Evolutionary conservation across 2,113 vertebrate genomes (phyloP).

Genomic region (Abramis brama): DNA sequence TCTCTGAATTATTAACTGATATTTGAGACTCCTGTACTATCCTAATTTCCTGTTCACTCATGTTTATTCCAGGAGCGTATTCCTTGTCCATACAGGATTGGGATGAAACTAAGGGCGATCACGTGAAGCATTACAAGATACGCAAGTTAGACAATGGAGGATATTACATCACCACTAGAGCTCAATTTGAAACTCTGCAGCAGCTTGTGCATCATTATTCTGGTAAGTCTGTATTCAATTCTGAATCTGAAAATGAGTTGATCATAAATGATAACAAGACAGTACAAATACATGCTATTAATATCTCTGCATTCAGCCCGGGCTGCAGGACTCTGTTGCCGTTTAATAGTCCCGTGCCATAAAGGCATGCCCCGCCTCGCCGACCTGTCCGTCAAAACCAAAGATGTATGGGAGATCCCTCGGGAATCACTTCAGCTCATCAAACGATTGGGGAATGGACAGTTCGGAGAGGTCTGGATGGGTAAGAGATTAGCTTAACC

Average conservation of each 20-base stretch:
- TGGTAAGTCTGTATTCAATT: slow-evolving; percentile 75
- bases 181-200: slow-evolving; percentile 97
- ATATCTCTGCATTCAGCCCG: slow-evolving; percentile 78
- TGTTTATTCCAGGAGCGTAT: slow-evolving; percentile 86
- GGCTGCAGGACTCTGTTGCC: slow-evolving; percentile 97
- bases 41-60: not conserved
- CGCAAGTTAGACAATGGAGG: slow-evolving; percentile 97
- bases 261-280: not conserved
- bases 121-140: slow-evolving; percentile 99
- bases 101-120: slow-evolving; percentile 98
- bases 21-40: not conserved
- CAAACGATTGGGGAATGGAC: slow-evolving; percentile 98
- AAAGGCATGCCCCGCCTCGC: slow-evolving; percentile 99
- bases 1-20: not conserved
- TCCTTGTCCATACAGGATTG: slow-evolving; percentile 98
- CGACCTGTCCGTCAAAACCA: slow-evolving; percentile 99
- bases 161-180: slow-evolving; percentile 98
- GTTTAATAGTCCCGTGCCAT: slow-evolving; percentile 96
- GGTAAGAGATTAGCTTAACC: slow-evolving; percentile 79
- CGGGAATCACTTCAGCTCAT: slow-evolving; percentile 99
- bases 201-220: slow-evolving; percentile 98
- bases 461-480: slow-evolving; percentile 99
- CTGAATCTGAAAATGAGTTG: not conserved
- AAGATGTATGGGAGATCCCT: slow-evolving; percentile 99
- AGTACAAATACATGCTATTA: not conserved